Conservation (phyloP, 2,797 vertebrate species). For the Botia almorhae region DNA sequence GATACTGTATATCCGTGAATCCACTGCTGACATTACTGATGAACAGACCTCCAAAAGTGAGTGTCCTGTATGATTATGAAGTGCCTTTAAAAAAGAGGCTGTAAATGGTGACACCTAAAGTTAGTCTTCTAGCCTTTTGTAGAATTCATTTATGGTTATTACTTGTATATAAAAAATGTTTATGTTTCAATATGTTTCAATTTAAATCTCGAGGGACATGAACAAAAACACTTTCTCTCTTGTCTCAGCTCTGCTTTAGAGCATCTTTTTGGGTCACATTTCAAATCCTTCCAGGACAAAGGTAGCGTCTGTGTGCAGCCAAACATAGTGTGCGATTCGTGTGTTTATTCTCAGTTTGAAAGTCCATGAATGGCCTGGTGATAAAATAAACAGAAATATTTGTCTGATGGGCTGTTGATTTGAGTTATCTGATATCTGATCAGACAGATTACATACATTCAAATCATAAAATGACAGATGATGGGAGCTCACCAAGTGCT, state of each 20-base stretch:
- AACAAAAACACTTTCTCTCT: background rate
- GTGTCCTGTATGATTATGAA: background rate
- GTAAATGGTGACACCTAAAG: background rate
- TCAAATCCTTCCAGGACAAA: background rate
- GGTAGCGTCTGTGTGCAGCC: background rate
- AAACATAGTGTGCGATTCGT: background rate
- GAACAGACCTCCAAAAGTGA: background rate
- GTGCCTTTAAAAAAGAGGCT: background rate
- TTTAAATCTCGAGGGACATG: background rate
- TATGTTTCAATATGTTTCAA: too few species aligned
- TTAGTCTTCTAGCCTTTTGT: background rate
- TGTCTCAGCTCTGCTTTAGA: background rate
- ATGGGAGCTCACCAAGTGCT: slow-evolving; percentile 76
- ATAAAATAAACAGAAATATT: slow-evolving; percentile 50
- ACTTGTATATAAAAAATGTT: background rate
- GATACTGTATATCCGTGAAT: background rate
- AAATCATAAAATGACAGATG: slow-evolving; percentile 13
- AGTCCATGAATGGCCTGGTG: slow-evolving; percentile 63
- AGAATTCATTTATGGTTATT: background rate
- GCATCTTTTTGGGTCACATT: background rate
- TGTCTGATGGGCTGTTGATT: slow-evolving; percentile 9
- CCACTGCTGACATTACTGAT: background rate
- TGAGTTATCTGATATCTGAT: background rate
- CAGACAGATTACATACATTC: background rate
- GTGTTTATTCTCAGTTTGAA: slow-evolving; percentile 53